Percentiles rank a stretch among this genome's conserved stretches.
Evolutionary conservation across 2,888 invertebrate genomes (phyloP).

Genomic region (Hyles lineata): DNA sequence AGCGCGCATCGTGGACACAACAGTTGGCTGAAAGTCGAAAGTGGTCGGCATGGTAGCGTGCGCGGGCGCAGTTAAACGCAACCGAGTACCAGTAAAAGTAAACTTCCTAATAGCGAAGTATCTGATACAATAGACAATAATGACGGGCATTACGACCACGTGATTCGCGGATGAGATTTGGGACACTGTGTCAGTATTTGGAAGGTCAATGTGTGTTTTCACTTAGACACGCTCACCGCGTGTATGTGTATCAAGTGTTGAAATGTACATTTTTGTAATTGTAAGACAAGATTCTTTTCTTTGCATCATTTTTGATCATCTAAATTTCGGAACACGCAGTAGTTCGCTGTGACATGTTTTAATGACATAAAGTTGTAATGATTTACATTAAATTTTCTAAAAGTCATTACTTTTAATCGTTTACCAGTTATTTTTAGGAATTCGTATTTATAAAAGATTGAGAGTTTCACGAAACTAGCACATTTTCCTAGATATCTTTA

Average conservation of each 20-base stretch:
- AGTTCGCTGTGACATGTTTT: not conserved
- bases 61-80: slow-evolving; percentile 56
- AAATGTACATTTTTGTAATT: not conserved
- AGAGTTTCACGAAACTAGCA: too few species aligned
- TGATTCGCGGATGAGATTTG: slow-evolving; percentile 52
- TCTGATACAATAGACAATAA: slow-evolving; percentile 54
- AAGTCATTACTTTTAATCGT: too few species aligned
- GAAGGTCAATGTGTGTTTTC: slow-evolving; percentile 55
- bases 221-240: slow-evolving; percentile 20
- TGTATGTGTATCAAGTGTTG: not conserved
- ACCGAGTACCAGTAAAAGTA: slow-evolving; percentile 70
- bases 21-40: slow-evolving; percentile 73
- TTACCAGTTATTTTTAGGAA: too few species aligned
- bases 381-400: too few species aligned
- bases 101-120: slow-evolving; percentile 73
- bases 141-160: slow-evolving; percentile 55
- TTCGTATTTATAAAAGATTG: too few species aligned
- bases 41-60: slow-evolving; percentile 69
- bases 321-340: not conserved
- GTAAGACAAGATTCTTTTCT: not conserved
- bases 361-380: not conserved
- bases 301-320: not conserved
- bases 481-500: too few species aligned
- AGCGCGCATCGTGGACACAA: slow-evolving; percentile 42
- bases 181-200: slow-evolving; percentile 61